phyloP scores from a whole-genome alignment of 2,113 vertebrate species.

The Forbesichthys papilliferus region DNA sequence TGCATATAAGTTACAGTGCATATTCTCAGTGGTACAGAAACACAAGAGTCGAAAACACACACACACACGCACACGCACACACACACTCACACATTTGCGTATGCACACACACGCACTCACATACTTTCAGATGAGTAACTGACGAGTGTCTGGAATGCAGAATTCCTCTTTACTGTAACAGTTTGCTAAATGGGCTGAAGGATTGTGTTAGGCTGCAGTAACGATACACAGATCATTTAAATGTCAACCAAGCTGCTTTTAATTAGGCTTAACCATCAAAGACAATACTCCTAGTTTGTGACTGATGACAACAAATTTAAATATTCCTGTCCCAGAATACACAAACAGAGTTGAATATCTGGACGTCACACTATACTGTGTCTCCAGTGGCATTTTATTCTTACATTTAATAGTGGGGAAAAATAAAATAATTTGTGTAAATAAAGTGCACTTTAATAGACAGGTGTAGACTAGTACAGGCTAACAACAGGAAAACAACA shows the following conservation, averaged over 20 bases:
- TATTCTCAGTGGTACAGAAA: constrained; percentile 37
- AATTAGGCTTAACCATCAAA: constrained; percentile 22
- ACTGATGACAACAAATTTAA: constrained; percentile 7
- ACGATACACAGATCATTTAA: constrained; percentile 37
- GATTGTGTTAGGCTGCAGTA: constrained; percentile 20
- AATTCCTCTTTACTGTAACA: constrained; percentile 31
- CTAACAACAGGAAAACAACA: too few relatives aligned
- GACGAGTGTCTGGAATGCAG: constrained; percentile 30
- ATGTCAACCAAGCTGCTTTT: constrained; percentile 25
- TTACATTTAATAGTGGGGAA: too few relatives aligned
- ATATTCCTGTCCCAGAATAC: constrained; percentile 1
- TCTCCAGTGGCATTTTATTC: too few relatives aligned
- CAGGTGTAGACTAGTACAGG: too few relatives aligned
- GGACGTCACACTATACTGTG: constrained; percentile 8
- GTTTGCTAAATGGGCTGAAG: constrained; percentile 35
- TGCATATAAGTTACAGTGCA: constrained; percentile 37
- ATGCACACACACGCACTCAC: background rate
- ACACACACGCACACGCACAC: constrained; percentile 16
- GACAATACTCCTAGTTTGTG: constrained; percentile 14
- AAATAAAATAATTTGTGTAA: too few relatives aligned
- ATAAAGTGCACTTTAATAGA: too few relatives aligned
- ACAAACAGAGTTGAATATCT: constrained; percentile 28
- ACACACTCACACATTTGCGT: constrained; percentile 3
- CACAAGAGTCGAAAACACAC: constrained; percentile 27
- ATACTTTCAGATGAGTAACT: constrained; percentile 31